Conservation (phyloP, 2,113 vertebrate species). For the Butorides virescens region DNA sequence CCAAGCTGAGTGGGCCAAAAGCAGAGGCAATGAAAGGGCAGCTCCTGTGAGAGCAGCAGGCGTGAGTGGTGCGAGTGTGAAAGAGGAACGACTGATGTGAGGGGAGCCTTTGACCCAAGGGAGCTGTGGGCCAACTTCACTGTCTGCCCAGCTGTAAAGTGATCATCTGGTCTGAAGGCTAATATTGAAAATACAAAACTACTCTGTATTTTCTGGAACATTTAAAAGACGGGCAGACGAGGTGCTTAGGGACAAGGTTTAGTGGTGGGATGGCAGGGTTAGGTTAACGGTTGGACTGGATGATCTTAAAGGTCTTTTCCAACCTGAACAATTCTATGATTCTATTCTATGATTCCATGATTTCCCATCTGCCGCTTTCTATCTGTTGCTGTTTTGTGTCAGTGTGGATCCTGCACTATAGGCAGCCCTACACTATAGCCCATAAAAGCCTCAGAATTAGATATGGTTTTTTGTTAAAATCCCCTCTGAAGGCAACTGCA, state of each 20-base stretch:
- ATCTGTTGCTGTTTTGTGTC: not conserved
- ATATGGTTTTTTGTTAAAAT: not conserved
- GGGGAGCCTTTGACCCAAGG: not conserved
- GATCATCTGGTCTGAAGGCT: not conserved
- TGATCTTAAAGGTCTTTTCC: too few species aligned
- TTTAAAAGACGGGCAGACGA: too few species aligned
- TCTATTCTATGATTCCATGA: too few species aligned
- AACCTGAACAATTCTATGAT: too few species aligned
- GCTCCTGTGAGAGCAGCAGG: not conserved
- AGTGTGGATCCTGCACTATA: not conserved
- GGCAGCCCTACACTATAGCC: accelerated
- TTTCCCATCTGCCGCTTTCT: not conserved
- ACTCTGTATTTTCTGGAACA: not conserved
- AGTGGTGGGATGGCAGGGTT: too few species aligned
- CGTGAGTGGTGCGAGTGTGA: not conserved
- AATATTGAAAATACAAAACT: not conserved
- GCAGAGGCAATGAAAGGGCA: not conserved
- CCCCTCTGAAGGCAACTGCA: not conserved
- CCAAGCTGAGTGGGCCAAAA: not conserved
- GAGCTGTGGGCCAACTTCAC: not conserved
- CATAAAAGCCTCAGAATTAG: not conserved
- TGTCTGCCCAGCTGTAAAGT: not conserved
- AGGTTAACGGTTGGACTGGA: too few species aligned
- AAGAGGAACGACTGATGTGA: not conserved
- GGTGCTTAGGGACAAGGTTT: too few species aligned